Evolutionary conservation across 2,113 vertebrate species (phyloP), one percentile per base, ranked within the genome.

Genomic region (Melanotaenia duboulayi): DNA sequence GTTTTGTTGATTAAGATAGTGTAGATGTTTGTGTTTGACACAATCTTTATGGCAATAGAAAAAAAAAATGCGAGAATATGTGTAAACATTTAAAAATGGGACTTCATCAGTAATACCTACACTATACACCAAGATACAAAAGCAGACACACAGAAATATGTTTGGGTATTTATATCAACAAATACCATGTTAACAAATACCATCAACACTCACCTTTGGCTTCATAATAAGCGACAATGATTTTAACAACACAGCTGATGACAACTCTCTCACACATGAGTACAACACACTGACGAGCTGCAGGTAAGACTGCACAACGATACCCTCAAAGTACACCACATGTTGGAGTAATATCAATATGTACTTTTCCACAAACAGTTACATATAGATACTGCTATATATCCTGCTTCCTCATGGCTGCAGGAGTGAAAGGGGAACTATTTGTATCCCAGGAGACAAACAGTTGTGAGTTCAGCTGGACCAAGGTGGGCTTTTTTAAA

Each of bases 241-340:
- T 81, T 74, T 60, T 52, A 82, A 86, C 78, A 86, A n/a, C 74
- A 82, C 68, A 37, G 71, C 71, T 50, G 68, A 84, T 72, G 23
- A 40, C 56, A 80, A 82, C 70, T 78, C 81, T 65, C 86, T 80
- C 89, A 85, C 78, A 85, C 83, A 89, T 84, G 85, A 74, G 51
- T 39, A 83, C 83, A 17, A 85, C 85, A 91, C 87, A 78, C 65
- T 68, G 75, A 85, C 87, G 83, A 89, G 84, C 85, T 67, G 86
- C 84, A 78, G 68, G 75, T 86, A 87, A 59, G 80, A 75, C 70
- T 86, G 73, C 76, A 90, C 89, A 83, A 71, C 75, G 65, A 81
- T 81, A 88, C 71, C 68, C 74, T 88, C 63, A 88, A 89, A 80
- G 63, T 83, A 87, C 87, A 88, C 68, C 81, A 91, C 79, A 56